A percentile compares a stretch with the other conserved stretches of the same genome.
phyloP scores from a whole-genome alignment of 2,888 invertebrate genomes.

The Psylliodes chrysocephalus region DNA sequence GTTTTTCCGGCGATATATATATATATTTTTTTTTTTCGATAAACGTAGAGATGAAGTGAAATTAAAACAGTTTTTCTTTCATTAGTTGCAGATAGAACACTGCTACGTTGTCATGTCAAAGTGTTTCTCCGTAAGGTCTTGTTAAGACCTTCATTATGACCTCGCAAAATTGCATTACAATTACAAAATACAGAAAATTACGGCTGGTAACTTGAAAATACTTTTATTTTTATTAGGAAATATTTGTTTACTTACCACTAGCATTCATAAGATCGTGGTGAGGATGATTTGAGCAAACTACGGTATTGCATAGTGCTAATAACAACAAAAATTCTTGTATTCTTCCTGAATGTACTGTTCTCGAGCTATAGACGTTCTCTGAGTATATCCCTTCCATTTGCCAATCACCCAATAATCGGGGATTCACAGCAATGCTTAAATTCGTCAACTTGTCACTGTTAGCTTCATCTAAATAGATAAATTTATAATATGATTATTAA shows the following conservation, averaged over 20 bases:
- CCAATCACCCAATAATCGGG: conserved; percentile 67
- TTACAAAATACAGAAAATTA: too few relatives aligned
- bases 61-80: too few relatives aligned
- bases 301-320: conserved; percentile 95
- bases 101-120: too few relatives aligned
- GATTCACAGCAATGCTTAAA: conserved; percentile 66
- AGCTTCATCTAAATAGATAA: conserved; percentile 2
- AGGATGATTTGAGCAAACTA: conserved; percentile 90
- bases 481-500: background rate
- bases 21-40: too few relatives aligned
- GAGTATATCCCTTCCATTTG: conserved; percentile 54
- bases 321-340: conserved; percentile 91
- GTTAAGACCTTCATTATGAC: too few relatives aligned
- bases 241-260: conserved; percentile 65
- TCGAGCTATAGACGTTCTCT: conserved; percentile 51
- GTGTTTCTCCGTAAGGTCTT: too few relatives aligned
- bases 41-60: too few relatives aligned
- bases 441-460: conserved; percentile 46
- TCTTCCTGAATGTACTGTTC: conserved; percentile 72
- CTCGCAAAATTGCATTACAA: too few relatives aligned
- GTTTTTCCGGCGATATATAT: too few relatives aligned
- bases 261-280: conserved; percentile 79
- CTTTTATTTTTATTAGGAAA: too few relatives aligned
- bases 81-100: too few relatives aligned
- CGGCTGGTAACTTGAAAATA: too few relatives aligned